Evolutionary conservation across 2,888 invertebrate species (phyloP), one percentile per base, ranked within the genome.

Genomic region (Eupithecia subumbrata): DNA sequence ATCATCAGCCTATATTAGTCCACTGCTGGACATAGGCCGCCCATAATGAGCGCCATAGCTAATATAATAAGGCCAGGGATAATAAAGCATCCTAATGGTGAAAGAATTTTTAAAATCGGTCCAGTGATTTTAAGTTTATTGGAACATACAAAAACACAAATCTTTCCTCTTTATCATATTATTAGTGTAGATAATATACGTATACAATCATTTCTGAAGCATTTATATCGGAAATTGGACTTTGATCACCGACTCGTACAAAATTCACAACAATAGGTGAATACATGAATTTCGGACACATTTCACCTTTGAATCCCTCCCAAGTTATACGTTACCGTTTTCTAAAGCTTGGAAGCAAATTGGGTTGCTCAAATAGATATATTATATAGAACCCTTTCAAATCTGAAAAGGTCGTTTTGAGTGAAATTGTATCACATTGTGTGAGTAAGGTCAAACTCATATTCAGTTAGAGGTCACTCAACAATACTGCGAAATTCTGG

Each of bases 371-470:
- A 70, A 73, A 74, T 52, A 74, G 18, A 74, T 56, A 18, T 68
- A 30, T 30, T 30, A n/a, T 30, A 3, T 2, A 30, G 2, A 69
- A 69, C 69, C 68, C 69, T 72, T 72, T 67, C 37, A 48, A 69
- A 68, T 25, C 52, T 69, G 22, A 12, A 74, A 77, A 77, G 76
- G 76, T 77, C 66, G 64, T 45, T 72, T 22, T 64, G n/a, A 45
- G 52, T 66, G 71, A 52, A 67, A 69, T 74, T 72, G 74, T 72
- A 69, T 64, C 52, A 63, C 60, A 69, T 64, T 74, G 74, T 66
- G 69, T 43, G n/a, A 22, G 16, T 22, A 73, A 76, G 66, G 72
- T 76, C 70, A 67, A 45, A 66, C 68, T 43, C 43, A 37, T 72
- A 45, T 34, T 48, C 60, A 45, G 43, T 34, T 40, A 70, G 73